Conservation (phyloP, 2,888 invertebrate species). For the Lymantria dispar region DNA sequence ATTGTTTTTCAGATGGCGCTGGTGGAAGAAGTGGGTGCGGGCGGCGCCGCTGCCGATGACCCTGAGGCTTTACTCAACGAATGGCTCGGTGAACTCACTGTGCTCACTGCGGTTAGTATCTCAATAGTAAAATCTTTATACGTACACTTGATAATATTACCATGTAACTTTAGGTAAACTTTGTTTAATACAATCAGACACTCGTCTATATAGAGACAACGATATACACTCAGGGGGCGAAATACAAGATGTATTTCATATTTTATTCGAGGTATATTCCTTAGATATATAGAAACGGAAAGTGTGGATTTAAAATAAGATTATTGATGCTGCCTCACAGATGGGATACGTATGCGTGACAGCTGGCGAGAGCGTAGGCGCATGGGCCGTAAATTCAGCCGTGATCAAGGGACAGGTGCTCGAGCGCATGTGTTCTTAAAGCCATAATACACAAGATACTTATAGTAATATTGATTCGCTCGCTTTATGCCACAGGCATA, state of each 20-base stretch:
- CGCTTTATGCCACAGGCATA: no score
- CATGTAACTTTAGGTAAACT: no score
- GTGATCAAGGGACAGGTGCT: slow-evolving; percentile 32
- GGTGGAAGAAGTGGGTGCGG: slow-evolving; percentile 78
- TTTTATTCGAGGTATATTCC: no score
- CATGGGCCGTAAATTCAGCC: slow-evolving; percentile 5
- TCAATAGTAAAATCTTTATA: no score
- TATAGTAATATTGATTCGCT: no score
- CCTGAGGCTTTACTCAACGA: slow-evolving; percentile 90
- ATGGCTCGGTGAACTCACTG: slow-evolving; percentile 90
- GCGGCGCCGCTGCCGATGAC: slow-evolving; percentile 86
- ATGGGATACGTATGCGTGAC: slow-evolving; percentile 52
- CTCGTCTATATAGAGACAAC: no score
- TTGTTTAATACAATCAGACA: no score
- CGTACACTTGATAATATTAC: no score
- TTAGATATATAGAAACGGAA: slow-evolving; percentile 42
- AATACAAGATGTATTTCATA: no score
- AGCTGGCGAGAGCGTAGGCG: slow-evolving; percentile 45
- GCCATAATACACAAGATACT: no score
- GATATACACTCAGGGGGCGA: no score
- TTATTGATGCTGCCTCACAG: slow-evolving; percentile 45
- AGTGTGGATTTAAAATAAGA: slow-evolving; percentile 34
- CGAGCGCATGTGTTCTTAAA: slow-evolving; percentile 36
- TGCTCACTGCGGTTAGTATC: slow-evolving; percentile 86
- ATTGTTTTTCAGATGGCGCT: slow-evolving; percentile 77